These are phyloP conservation scores for Eurosta solidaginis DNA, from an alignment of 1,140 invertebrate species.

Conservation along the genomic window DNA sequence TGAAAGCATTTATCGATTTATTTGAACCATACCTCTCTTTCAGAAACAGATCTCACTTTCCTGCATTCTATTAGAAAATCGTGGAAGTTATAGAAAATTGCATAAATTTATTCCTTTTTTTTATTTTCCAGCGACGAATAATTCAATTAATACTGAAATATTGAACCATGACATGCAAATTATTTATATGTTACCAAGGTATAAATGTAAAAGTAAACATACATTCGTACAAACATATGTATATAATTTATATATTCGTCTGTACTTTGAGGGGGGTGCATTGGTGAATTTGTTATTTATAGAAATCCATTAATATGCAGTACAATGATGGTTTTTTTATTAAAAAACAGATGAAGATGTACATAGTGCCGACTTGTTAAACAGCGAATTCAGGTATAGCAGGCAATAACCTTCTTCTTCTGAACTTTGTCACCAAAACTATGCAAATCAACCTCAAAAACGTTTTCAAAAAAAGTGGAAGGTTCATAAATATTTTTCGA, in stretches of 20 bases:
- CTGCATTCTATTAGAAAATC: too few species aligned
- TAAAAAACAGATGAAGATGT: too few species aligned
- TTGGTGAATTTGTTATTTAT: neutral
- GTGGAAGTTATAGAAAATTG: neutral
- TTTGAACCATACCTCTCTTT: too few species aligned
- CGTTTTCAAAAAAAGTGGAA: too few species aligned
- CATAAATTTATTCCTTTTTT: neutral
- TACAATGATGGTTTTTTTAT: neutral
- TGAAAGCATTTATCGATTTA: too few species aligned
- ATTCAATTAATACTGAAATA: conserved; percentile 5
- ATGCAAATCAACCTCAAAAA: too few species aligned
- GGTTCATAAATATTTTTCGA: too few species aligned
- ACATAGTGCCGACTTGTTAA: too few species aligned
- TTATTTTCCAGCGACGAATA: neutral
- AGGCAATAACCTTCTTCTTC: too few species aligned
- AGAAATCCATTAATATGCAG: conserved; percentile 15
- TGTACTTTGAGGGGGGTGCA: neutral
- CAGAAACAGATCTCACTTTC: too few species aligned
- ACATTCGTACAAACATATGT: neutral
- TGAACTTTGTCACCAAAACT: too few species aligned
- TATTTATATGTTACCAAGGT: neutral
- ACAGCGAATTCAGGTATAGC: too few species aligned
- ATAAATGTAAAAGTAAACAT: neutral
- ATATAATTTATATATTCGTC: neutral
- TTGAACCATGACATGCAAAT: conserved; percentile 8